Base-by-base conservation (phyloP, 2,113 vertebrate genomes). In the Butastur rufipennis region DNA sequence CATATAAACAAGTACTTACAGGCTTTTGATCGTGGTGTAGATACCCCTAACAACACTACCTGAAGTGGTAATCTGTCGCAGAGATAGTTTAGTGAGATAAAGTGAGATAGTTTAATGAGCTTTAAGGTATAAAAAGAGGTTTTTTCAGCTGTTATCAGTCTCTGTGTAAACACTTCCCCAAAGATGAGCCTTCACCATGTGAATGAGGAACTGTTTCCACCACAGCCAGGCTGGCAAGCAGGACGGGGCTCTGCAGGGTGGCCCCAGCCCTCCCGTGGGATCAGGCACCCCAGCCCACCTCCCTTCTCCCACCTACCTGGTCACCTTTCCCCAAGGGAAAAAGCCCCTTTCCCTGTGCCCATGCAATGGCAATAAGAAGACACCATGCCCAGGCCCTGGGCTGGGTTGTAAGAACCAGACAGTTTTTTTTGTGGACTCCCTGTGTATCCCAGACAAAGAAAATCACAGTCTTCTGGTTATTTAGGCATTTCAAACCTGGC, bases 211-310 rank as follows among this genome's bases (percentile, higher is more conserved):
- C 40, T 11, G 7, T 34, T 86, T 62, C 31, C 40, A 38, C 13
- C 7, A 2, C 22, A 38, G 22, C 43, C 8, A 52, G 23, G 13
- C 16, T 65, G n/a, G 23, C 26, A 55, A 52, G 48, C 38, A 65
- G 12, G 26, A 38, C 10, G 5, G 20, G 16, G 18, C 25, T 81
- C 7, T 1, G 27, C n/a, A 34, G 16, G 31, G 63, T 3, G 13
- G 20, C 20, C 8, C 11, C 43, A 85, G 27, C 16, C 21, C 15
- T 50, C 13, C 2, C 0, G 0, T 23, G 18, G 31, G 3, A 18
- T 13, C 8, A 2, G 6, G 25, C 3, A 3, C 8, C 9, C 21
- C 20, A 55, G 3, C 10, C 3, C 11, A 32, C 9, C 22, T 26
- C 14, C 38, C 20, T 9, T 67, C 18, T 81, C 25, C 70, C 48